phyloP scores from a whole-genome alignment of 2,113 vertebrate species.

The Gymnobelideus leadbeateri region DNA sequence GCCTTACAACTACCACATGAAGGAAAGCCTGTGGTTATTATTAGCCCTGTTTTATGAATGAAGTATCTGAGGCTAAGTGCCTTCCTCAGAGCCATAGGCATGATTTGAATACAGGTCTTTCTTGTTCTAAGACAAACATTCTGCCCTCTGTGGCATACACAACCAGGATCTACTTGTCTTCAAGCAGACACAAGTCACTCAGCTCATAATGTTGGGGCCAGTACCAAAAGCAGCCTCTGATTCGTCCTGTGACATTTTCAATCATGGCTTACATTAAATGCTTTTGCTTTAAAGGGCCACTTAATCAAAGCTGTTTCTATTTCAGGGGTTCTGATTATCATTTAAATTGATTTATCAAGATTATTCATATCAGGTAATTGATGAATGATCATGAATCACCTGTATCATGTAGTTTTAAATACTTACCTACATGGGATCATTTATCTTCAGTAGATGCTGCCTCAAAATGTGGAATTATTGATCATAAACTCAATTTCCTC shows the following conservation, averaged over 20 bases:
- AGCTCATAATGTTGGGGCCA: neutral
- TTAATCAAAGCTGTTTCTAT: conserved; percentile 61
- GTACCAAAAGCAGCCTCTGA: conserved; percentile 41
- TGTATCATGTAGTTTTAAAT: conserved; percentile 41
- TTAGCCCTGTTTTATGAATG: neutral
- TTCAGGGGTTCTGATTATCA: conserved; percentile 41
- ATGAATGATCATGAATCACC: conserved; percentile 37
- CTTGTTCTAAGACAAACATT: neutral
- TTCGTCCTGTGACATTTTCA: conserved; percentile 63
- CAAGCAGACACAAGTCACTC: neutral
- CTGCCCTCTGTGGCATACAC: neutral
- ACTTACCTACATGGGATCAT: conserved; percentile 26
- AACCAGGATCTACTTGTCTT: neutral
- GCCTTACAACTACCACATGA: neutral
- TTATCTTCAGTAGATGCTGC: conserved; percentile 22
- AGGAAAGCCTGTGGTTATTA: neutral
- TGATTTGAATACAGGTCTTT: neutral
- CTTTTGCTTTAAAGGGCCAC: conserved; percentile 47
- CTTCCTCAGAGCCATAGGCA: neutral
- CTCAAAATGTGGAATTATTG: conserved; percentile 43
- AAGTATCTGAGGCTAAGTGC: neutral
- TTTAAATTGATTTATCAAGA: conserved; percentile 61
- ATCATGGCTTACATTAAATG: conserved; percentile 35
- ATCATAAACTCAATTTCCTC: conserved; percentile 16
- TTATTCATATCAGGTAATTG: conserved; percentile 43